Percentiles rank a stretch among this genome's conserved stretches.
phyloP scores from a whole-genome alignment of 2,113 vertebrate species.

The Suricata suricatta region DNA sequence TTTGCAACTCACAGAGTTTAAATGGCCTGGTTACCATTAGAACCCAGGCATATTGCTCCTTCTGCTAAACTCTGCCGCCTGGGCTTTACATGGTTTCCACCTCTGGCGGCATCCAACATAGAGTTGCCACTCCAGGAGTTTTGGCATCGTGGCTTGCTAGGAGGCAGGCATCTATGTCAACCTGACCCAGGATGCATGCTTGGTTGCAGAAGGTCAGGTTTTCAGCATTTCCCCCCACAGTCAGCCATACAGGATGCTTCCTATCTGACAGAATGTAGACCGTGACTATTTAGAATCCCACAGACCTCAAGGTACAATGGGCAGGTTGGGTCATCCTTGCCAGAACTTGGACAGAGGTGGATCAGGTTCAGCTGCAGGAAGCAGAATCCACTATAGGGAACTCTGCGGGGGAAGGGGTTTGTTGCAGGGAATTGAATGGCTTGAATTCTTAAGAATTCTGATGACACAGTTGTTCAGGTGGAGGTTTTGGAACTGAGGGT shows the following conservation, averaged over 20 bases:
- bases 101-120: neutral
- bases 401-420: neutral
- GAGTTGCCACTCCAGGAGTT: neutral
- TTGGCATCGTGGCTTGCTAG: neutral
- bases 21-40: neutral
- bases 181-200: neutral
- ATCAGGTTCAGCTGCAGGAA: neutral
- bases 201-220: neutral
- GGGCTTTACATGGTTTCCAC: neutral
- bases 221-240: neutral
- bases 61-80: neutral
- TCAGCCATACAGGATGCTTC: neutral
- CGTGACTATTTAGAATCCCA: neutral
- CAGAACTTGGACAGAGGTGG: neutral
- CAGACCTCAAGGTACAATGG: neutral
- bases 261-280: neutral
- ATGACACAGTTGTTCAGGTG: neutral
- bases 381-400: neutral
- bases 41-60: neutral
- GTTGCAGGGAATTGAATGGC: neutral
- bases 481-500: neutral
- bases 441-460: neutral
- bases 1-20: neutral
- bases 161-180: neutral
- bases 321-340: neutral